These are phyloP conservation scores for Drosophila limbata DNA, from an alignment of 2,888 invertebrate species.

Conservation along the genomic window DNA sequence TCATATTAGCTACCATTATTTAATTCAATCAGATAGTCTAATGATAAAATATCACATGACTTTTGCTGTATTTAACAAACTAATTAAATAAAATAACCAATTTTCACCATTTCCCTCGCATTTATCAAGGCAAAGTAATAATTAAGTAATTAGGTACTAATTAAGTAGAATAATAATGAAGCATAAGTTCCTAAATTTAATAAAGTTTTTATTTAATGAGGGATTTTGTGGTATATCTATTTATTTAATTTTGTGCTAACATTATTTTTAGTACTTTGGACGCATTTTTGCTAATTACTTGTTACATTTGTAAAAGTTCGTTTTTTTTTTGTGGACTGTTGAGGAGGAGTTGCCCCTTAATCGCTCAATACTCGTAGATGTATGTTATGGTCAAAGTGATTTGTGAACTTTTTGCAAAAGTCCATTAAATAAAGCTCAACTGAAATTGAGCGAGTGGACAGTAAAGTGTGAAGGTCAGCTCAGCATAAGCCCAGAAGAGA, in stretches of 20 bases:
- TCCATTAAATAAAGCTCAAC: slow-evolving; percentile 66
- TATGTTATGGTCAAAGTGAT: slow-evolving; percentile 25
- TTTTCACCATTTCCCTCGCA: neutral
- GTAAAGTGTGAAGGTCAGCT: slow-evolving; percentile 7
- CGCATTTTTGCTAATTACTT: neutral
- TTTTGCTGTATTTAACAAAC: neutral
- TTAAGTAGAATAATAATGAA: neutral
- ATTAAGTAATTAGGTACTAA: too few relatives aligned
- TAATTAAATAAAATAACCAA: neutral
- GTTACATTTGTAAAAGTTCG: neutral
- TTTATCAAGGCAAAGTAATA: too few relatives aligned
- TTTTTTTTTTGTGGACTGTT: neutral
- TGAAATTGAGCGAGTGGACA: slow-evolving; percentile 44
- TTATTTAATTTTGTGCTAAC: neutral
- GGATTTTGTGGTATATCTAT: neutral
- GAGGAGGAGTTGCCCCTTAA: neutral
- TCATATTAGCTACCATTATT: neutral
- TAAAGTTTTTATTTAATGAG: neutral
- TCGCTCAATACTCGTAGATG: slow-evolving; percentile 1
- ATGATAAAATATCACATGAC: neutral
- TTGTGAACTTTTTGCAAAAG: slow-evolving; percentile 46
- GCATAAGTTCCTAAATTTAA: neutral
- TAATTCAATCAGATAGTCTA: too few relatives aligned
- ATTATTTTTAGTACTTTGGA: neutral
- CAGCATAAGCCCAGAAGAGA: neutral